Percentiles rank a stretch among this genome's conserved stretches.
These are phyloP conservation scores for Thecocarcelia acutangulata DNA, from an alignment of 2,888 invertebrate genomes.

Conservation along the genomic window DNA sequence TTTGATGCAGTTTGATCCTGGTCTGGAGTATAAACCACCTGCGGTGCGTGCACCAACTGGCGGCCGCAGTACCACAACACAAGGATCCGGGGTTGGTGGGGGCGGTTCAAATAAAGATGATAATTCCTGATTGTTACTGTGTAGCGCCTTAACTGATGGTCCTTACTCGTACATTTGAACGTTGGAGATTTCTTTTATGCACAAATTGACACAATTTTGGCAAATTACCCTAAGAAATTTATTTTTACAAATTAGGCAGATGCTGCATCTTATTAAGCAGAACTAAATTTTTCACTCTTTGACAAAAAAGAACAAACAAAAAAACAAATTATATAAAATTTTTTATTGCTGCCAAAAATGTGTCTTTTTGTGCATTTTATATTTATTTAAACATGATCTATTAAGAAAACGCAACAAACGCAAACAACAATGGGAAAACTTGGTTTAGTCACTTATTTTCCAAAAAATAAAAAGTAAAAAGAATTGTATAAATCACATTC, in stretches of 20 bases:
- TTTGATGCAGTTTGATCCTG: constrained; percentile 99
- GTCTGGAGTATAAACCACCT: constrained; percentile 96
- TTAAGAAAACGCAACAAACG: background rate
- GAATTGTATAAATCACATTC: constrained; percentile 13
- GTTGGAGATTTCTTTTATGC: constrained; percentile 80
- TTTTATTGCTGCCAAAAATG: constrained; percentile 55
- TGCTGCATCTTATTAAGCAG: constrained; percentile 65
- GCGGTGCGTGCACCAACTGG: constrained; percentile 84
- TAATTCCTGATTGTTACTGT: constrained; percentile 99
- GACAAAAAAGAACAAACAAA: constrained; percentile 1
- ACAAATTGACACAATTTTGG: constrained; percentile 81
- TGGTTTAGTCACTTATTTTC: background rate
- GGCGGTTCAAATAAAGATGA: constrained; percentile 92
- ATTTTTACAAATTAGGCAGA: constrained; percentile 70
- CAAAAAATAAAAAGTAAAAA: background rate
- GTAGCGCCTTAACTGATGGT: constrained; percentile 99
- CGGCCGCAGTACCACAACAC: constrained; percentile 81
- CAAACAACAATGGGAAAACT: background rate
- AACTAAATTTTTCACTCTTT: constrained; percentile 52
- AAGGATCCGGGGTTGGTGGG: constrained; percentile 84
- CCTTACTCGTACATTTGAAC: constrained; percentile 87
- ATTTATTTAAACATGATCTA: constrained; percentile 75
- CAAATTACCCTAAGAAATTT: constrained; percentile 74
- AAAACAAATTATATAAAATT: constrained; percentile 18
- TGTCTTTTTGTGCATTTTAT: constrained; percentile 76